Evolutionary conservation across 1,140 invertebrate species (phyloP), one percentile per base, ranked within the genome.

Genomic region (Macrocentrus cingulum): DNA sequence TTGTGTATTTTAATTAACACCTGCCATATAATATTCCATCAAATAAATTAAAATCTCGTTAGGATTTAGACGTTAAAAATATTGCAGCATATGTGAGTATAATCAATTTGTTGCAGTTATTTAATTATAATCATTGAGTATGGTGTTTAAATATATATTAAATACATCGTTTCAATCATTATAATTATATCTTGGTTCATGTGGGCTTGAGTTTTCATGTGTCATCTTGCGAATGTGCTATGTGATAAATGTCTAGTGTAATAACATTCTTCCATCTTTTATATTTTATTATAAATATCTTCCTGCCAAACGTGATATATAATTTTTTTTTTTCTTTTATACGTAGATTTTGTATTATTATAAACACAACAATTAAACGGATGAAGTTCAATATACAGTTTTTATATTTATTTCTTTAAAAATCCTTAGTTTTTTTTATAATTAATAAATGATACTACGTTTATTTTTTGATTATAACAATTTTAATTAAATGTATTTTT

Each of bases 401-500:
- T n/a, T n/a, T n/a, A n/a, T n/a, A n/a, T n/a, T n/a, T n/a, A n/a
- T n/a, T n/a, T n/a, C n/a, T n/a, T n/a, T n/a, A n/a, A n/a, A n/a
- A n/a, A n/a, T n/a, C n/a, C n/a, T n/a, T n/a, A n/a, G n/a, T n/a
- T n/a, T n/a, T n/a, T n/a, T n/a, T n/a, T n/a, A n/a, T n/a, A n/a
- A n/a, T n/a, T n/a, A n/a, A n/a, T n/a, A n/a, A n/a, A n/a, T n/a
- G n/a, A n/a, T 49, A 49, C 46, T 49, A 16, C 25, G 6, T 34
- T 34, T 15, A 15, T 34, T 32, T 32, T 34, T 32, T 66, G 65
- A 74, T 69, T 72, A 66, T 72, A 69, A 66, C 65, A 62, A 62
- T 72, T 67, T 74, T 71, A 70, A 74, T 61, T 72, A 68, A 67
- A 70, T 68, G 68, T 76, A 63, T 64, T 70, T 72, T 67, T 70